Evolutionary conservation across 2,888 invertebrate species (phyloP), one percentile per base, ranked within the genome.

Genomic region (Cantharis rufa): DNA sequence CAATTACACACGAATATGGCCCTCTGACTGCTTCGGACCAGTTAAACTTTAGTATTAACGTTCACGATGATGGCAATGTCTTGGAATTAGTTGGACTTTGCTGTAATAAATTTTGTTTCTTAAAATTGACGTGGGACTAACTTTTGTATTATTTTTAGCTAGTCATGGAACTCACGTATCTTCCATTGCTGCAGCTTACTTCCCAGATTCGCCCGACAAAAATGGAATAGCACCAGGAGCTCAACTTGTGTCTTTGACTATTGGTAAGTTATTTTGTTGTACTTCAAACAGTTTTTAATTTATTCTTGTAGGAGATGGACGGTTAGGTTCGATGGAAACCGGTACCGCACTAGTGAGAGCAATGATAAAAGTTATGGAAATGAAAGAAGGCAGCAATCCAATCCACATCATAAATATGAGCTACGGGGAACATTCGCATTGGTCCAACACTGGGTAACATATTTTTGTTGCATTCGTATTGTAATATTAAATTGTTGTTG

Each of bases 91-190:
- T 97, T 73, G 95, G 96, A 82, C 94, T 97, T 91, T 96, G 96
- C 87, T 97, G 98, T 98, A 89, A 93, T 73, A 62, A 71, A 16
- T 77, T 18, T 62, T n/a, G 11, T 24, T 48, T 48, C n/a, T 48
- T 69, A 13, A 27, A 66, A 15, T 28, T 21, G 5, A 48, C 5
- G 11, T n/a, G 7, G n/a, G 9, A 9, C 75, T 74, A 72, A 71
- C 73, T 62, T 77, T 69, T 21, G 69, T 70, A 78, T n/a, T 0
- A n/a, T 81, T 88, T 89, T 16, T 86, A 97, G 98, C 98, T 11
- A 94, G 96, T 71, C 99, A 99, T 88, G 99, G 98, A 24, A 98
- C 98, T 0, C 99, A 99, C 88, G 99, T 99, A 4, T 97, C 98
- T 0, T 95, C 97, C 10, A 99, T 99, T 82, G 96, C 98, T 1